phyloP scores from a whole-genome alignment of 2,797 vertebrate species.

The Sebastes oblongus region DNA sequence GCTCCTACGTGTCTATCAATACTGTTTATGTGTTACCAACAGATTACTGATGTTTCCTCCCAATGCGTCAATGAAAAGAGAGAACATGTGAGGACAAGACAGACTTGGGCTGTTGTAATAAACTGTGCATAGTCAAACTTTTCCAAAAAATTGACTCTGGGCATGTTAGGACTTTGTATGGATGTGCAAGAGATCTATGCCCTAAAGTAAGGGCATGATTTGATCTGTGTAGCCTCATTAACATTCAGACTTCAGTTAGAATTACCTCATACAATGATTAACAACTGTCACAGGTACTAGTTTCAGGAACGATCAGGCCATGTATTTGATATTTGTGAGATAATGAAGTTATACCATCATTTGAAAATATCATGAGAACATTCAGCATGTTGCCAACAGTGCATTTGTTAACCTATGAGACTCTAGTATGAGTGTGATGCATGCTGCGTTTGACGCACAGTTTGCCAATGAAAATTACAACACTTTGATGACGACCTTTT shows the following conservation, averaged over 20 bases:
- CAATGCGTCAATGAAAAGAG: not conserved
- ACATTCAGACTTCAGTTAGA: not conserved
- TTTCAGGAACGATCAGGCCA: not conserved
- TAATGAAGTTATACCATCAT: too few species aligned
- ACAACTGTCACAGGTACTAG: not conserved
- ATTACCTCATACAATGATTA: not conserved
- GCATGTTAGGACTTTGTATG: too few species aligned
- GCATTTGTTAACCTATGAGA: too few species aligned
- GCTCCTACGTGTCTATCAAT: not conserved
- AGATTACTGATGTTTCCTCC: not conserved
- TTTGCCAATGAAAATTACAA: not conserved
- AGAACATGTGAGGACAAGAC: not conserved
- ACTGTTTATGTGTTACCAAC: not conserved
- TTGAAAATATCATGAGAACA: too few species aligned
- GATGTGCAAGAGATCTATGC: not conserved
- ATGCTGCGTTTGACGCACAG: not conserved
- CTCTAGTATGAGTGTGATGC: too few species aligned
- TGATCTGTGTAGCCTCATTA: not conserved
- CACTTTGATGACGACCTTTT: not conserved
- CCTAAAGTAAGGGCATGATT: not conserved
- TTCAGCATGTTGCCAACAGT: too few species aligned
- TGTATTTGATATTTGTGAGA: too few species aligned
- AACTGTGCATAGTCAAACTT: not conserved
- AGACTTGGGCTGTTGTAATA: not conserved
- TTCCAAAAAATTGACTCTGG: not conserved